phyloP scores from a whole-genome alignment of 1,140 invertebrate species.

The Drosophila sulfurigaster region DNA sequence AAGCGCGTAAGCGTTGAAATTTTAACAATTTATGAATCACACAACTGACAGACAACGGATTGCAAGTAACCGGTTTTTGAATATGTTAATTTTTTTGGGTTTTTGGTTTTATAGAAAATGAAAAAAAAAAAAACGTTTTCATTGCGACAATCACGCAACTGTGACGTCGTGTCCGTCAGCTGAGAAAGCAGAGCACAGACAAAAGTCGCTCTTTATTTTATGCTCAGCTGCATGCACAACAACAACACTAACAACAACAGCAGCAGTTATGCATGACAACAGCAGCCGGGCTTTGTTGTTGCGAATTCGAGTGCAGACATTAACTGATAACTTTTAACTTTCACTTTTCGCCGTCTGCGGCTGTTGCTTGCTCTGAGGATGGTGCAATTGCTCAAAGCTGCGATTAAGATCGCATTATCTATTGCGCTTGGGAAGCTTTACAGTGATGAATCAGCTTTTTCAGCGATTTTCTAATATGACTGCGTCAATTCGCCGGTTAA shows the following conservation, averaged over 20 bases:
- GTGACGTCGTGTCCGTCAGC: slow-evolving; percentile 62
- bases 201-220: slow-evolving; percentile 50
- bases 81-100: slow-evolving; percentile 75
- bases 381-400: slow-evolving; percentile 35
- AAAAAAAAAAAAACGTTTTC: slow-evolving; percentile 40
- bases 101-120: slow-evolving; percentile 44
- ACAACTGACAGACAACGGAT: slow-evolving; percentile 41
- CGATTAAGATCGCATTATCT: slow-evolving; percentile 23
- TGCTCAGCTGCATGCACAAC: slow-evolving; percentile 61
- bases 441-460: slow-evolving; percentile 45
- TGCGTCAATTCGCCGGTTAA: background rate
- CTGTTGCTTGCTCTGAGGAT: slow-evolving; percentile 4
- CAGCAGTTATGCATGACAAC: slow-evolving; percentile 51
- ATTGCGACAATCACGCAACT: slow-evolving; percentile 71
- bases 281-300: slow-evolving; percentile 34
- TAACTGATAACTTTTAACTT: slow-evolving; percentile 51
- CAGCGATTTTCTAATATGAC: background rate
- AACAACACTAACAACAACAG: slow-evolving; percentile 28
- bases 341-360: slow-evolving; percentile 57
- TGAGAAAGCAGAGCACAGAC: slow-evolving; percentile 51
- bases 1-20: slow-evolving; percentile 56
- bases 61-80: slow-evolving; percentile 65
- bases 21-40: slow-evolving; percentile 68
- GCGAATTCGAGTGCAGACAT: slow-evolving; percentile 71
- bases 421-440: slow-evolving; percentile 21